phyloP scores from a whole-genome alignment of 1,140 invertebrate species.

The Lucilia cuprina region DNA sequence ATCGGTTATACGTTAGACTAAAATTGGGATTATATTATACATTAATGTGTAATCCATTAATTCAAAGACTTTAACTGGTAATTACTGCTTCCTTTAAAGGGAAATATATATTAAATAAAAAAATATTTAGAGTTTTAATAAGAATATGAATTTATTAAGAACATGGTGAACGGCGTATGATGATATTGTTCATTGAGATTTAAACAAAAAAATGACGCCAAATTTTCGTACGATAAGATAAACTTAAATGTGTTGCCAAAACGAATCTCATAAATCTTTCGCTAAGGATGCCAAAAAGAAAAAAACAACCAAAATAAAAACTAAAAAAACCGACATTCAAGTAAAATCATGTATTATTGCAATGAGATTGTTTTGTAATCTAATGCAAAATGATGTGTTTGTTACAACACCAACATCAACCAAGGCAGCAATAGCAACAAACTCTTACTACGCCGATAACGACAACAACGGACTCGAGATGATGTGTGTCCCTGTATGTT shows the following conservation, averaged over 20 bases:
- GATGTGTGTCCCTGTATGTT: neutral
- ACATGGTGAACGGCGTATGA: neutral
- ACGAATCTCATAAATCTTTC: constrained; percentile 61
- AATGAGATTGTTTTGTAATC: constrained; percentile 23
- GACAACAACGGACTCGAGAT: neutral
- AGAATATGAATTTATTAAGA: neutral
- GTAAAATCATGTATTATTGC: constrained; percentile 40
- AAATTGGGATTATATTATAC: too few relatives aligned
- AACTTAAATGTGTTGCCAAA: constrained; percentile 56
- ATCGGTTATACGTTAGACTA: too few relatives aligned
- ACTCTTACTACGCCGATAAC: neutral
- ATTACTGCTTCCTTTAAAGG: too few relatives aligned
- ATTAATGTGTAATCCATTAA: too few relatives aligned
- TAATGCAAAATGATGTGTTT: constrained; percentile 28
- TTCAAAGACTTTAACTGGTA: too few relatives aligned
- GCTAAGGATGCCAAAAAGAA: constrained; percentile 53
- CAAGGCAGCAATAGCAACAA: neutral
- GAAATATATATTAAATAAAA: too few relatives aligned
- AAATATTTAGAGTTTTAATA: neutral
- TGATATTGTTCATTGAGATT: constrained; percentile 19
- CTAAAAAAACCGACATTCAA: constrained; percentile 42
- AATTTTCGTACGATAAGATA: constrained; percentile 58
- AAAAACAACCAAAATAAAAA: constrained; percentile 41
- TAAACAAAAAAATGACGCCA: constrained; percentile 47
- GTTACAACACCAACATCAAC: constrained; percentile 27